These are phyloP conservation scores for Galbula dea DNA, from an alignment of 2,113 vertebrate species.

Conservation along the genomic window DNA sequence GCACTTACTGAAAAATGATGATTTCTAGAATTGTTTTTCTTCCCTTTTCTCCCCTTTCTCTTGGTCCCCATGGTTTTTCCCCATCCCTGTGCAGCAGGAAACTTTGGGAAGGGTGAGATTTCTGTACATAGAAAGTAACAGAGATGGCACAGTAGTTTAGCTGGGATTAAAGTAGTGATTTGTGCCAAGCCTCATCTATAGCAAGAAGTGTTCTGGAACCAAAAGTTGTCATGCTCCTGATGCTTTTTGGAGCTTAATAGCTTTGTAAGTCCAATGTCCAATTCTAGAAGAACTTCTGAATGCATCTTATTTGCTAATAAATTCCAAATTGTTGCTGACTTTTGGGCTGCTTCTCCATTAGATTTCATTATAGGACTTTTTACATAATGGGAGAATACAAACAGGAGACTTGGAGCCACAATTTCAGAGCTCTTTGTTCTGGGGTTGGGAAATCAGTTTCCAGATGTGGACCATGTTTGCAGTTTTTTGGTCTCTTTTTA, in stretches of 20 bases:
- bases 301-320: neutral
- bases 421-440: slow-evolving; percentile 62
- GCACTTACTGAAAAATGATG: neutral
- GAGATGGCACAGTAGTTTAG: neutral
- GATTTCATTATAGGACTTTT: slow-evolving; percentile 50
- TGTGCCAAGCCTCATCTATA: slow-evolving; percentile 2
- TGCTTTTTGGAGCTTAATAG: neutral
- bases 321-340: neutral
- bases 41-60: neutral
- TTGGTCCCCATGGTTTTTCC: neutral
- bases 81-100: neutral
- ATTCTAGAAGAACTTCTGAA: slow-evolving; percentile 15
- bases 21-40: neutral
- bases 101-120: neutral
- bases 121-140: neutral
- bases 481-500: neutral
- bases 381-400: slow-evolving; percentile 53
- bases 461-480: slow-evolving; percentile 56
- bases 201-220: slow-evolving; percentile 10
- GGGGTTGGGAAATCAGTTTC: slow-evolving; percentile 62
- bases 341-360: neutral
- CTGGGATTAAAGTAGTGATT: neutral
- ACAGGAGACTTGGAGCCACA: slow-evolving; percentile 46
- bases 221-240: neutral
- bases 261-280: neutral